These are phyloP conservation scores for Lepus timidus DNA, from an alignment of 2,113 vertebrate species.

Conservation along the genomic window DNA sequence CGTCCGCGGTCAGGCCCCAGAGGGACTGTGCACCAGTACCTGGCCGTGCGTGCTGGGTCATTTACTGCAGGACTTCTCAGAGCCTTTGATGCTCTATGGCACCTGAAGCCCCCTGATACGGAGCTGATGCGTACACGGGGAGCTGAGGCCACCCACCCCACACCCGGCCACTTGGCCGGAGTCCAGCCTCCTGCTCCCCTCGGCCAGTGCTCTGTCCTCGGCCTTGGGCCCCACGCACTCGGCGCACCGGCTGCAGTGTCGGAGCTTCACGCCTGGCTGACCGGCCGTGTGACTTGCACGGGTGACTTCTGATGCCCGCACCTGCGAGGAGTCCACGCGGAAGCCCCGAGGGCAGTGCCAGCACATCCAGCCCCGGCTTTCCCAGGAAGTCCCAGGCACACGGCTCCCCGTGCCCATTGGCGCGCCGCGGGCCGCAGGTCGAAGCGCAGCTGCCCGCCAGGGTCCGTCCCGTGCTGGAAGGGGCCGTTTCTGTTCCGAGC, in stretches of 20 bases:
- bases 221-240: not conserved
- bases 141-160: too few relatives aligned
- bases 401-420: not conserved
- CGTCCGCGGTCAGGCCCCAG: not conserved
- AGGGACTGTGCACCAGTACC: not conserved
- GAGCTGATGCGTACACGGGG: too few relatives aligned
- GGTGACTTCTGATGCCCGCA: not conserved
- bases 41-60: not conserved
- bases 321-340: not conserved
- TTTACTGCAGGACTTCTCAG: conserved; percentile 9
- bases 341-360: not conserved
- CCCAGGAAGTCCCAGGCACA: not conserved
- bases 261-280: too few relatives aligned
- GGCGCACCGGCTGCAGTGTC: too few relatives aligned
- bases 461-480: too few relatives aligned
- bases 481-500: not conserved
- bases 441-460: too few relatives aligned
- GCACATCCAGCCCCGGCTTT: not conserved
- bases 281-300: not conserved
- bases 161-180: too few relatives aligned
- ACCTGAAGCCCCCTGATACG: too few relatives aligned
- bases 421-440: not conserved
- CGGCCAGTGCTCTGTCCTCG: not conserved
- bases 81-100: not conserved
- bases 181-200: not conserved